These are phyloP conservation scores for Tipula unca DNA, from an alignment of 2,888 invertebrate species.

Conservation along the genomic window DNA sequence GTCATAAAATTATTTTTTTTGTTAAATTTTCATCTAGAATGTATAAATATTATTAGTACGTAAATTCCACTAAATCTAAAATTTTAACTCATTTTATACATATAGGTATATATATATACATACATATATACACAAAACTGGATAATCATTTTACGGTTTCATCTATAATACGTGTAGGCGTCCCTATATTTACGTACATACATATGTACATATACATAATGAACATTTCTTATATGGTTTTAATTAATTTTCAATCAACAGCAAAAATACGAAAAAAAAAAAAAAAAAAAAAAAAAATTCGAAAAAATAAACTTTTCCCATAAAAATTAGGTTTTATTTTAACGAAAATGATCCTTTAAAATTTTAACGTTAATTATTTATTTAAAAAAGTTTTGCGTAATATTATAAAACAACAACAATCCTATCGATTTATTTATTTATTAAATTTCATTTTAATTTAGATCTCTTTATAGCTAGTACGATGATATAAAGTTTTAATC, in stretches of 20 bases:
- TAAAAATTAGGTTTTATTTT: background rate
- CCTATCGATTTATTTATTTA: background rate
- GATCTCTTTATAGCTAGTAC: background rate
- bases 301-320: background rate
- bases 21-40: no score
- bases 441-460: background rate
- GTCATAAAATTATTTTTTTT: background rate
- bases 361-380: background rate
- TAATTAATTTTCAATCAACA: background rate
- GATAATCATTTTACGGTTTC: no score
- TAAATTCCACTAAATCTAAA: no score
- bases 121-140: no score
- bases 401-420: background rate
- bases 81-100: no score
- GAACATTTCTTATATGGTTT: background rate
- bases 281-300: background rate
- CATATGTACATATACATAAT: background rate
- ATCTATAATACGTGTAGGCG: background rate
- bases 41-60: no score
- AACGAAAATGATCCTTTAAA: background rate
- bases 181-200: background rate
- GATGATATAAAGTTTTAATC: background rate
- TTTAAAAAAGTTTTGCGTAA: background rate
- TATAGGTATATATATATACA: no score
- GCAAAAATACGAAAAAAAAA: no score